Evolutionary conservation across 1,140 invertebrate genomes (phyloP).

Genomic region (Ceratoteleas bidentatus): DNA sequence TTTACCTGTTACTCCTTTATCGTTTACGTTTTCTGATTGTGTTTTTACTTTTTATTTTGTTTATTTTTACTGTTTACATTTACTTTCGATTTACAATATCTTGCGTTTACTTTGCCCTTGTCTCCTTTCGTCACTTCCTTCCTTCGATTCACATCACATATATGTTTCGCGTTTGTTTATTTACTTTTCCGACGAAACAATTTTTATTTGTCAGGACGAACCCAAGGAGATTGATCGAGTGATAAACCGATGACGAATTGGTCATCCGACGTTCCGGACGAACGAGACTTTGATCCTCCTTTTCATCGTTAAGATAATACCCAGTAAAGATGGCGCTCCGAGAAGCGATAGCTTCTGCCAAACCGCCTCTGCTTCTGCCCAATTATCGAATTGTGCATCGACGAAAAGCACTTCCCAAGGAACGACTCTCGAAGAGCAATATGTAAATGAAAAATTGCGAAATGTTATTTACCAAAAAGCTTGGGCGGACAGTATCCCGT

Average conservation of each 20-base stretch:
- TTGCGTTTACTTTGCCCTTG: no score
- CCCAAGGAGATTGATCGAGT: constrained; percentile 8
- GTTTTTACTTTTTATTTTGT: no score
- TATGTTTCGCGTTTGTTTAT: no score
- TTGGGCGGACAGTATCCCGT: constrained; percentile 21
- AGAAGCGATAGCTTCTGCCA: background rate
- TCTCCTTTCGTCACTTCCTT: no score
- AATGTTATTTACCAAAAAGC: constrained; percentile 34
- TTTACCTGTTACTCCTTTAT: no score
- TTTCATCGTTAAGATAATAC: constrained; percentile 1
- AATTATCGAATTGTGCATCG: background rate
- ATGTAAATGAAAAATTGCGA: constrained; percentile 40
- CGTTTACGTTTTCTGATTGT: no score
- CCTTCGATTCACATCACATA: no score
- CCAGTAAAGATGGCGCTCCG: constrained; percentile 1
- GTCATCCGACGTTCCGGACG: background rate
- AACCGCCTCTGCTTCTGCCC: background rate
- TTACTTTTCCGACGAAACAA: background rate
- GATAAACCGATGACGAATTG: constrained; percentile 16
- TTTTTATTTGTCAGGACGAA: background rate
- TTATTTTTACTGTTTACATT: no score
- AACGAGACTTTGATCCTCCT: constrained; percentile 14
- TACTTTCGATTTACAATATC: no score
- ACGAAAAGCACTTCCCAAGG: background rate
- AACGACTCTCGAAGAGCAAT: constrained; percentile 13